Conservation (phyloP, 2,113 vertebrate genomes). For the Oceanites oceanicus region DNA sequence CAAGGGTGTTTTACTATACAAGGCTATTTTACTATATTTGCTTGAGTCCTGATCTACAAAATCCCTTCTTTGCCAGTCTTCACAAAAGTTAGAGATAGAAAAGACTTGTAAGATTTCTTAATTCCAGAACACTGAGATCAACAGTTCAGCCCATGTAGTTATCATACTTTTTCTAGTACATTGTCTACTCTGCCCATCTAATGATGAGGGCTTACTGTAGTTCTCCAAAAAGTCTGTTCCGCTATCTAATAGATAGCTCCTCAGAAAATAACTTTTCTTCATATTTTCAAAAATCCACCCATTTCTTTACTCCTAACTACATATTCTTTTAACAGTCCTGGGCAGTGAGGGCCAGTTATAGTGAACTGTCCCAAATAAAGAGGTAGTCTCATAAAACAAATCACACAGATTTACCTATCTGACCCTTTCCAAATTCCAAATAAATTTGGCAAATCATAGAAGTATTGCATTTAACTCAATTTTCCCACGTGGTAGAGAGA, state of each 20-base stretch:
- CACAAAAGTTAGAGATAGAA: not conserved
- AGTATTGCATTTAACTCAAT: not conserved
- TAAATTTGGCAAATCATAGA: not conserved
- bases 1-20: not conserved
- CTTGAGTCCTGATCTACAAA: not conserved
- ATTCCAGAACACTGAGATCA: not conserved
- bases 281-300: not conserved
- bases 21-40: not conserved
- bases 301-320: not conserved
- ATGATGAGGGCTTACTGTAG: not conserved
- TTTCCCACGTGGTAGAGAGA: not conserved
- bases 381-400: not conserved
- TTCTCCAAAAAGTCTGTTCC: not conserved
- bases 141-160: not conserved
- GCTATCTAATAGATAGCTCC: not conserved
- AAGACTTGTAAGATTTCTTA: not conserved
- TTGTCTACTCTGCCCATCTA: not conserved
- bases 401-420: not conserved
- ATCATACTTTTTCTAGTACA: not conserved
- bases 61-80: not conserved
- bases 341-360: not conserved
- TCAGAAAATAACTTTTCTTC: not conserved
- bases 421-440: slow-evolving; percentile 18
- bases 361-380: not conserved
- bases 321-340: not conserved